Conservation (phyloP, 2,888 invertebrate genomes). For the Bursaphelenchus okinawaensis region DNA sequence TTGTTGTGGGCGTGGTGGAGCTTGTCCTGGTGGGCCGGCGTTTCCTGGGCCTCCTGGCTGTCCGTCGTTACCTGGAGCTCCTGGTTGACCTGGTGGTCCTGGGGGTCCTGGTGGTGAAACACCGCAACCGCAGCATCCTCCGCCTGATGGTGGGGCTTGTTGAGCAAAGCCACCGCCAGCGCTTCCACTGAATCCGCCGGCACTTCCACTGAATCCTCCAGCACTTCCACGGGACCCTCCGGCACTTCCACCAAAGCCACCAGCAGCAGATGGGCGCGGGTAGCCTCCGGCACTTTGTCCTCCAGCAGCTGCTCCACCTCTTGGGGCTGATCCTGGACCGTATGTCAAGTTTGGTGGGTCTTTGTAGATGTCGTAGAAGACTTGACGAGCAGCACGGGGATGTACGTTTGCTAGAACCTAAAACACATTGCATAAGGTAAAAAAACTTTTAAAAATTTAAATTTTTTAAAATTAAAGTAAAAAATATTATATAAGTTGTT, state of each 20-base stretch:
- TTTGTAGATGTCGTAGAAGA: neutral
- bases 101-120: constrained; percentile 36
- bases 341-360: neutral
- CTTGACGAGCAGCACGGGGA: constrained; percentile 19
- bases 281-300: neutral
- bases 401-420: constrained; percentile 22
- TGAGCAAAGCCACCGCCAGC: neutral
- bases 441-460: too few relatives aligned
- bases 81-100: constrained; percentile 35
- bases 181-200: neutral
- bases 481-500: too few relatives aligned
- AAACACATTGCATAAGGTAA: too few relatives aligned
- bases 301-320: neutral
- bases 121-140: constrained; percentile 41
- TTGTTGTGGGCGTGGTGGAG: constrained; percentile 26
- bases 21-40: constrained; percentile 35
- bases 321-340: neutral
- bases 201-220: neutral
- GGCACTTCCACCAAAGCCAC: constrained; percentile 13
- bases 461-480: too few relatives aligned
- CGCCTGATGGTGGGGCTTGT: neutral
- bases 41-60: constrained; percentile 35
- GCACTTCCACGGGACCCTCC: constrained; percentile 18
- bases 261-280: too few relatives aligned
- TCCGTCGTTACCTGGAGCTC: constrained; percentile 36